These are phyloP conservation scores for Caenorhabditis wallacei DNA, from an alignment of 2,888 invertebrate species.

Conservation along the genomic window DNA sequence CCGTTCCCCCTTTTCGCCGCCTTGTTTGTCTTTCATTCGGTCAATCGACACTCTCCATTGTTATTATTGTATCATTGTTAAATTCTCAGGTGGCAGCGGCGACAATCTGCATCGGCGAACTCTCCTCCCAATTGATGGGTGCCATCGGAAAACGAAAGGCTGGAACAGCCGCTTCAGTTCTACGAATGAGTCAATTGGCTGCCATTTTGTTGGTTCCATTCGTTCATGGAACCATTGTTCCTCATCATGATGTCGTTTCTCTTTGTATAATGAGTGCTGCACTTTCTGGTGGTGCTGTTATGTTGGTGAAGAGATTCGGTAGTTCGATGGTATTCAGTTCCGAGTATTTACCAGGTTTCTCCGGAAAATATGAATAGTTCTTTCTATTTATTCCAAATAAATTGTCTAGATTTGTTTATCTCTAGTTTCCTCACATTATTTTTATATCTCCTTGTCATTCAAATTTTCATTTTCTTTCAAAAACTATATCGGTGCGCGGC, in stretches of 20 bases:
- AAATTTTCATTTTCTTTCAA: conserved; percentile 1
- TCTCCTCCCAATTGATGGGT: conserved; percentile 77
- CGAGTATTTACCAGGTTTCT: conserved; percentile 65
- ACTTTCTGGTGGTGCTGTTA: conserved; percentile 68
- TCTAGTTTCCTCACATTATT: not conserved
- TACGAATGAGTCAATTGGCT: conserved; percentile 74
- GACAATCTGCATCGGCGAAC: conserved; percentile 77
- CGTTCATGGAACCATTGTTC: conserved; percentile 71
- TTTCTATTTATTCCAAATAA: conserved; percentile 4
- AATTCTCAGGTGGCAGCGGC: conserved; percentile 73
- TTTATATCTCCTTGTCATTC: not conserved
- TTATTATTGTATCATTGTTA: conserved; percentile 8
- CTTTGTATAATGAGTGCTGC: conserved; percentile 74
- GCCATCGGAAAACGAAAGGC: conserved; percentile 72
- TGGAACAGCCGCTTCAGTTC: conserved; percentile 79
- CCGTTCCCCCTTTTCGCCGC: conserved; percentile 11
- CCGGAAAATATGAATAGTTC: conserved; percentile 52
- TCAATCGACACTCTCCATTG: conserved; percentile 30
- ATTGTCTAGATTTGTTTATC: not conserved
- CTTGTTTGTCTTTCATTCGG: conserved; percentile 36
- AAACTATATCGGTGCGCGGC: not conserved
- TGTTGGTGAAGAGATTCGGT: conserved; percentile 69
- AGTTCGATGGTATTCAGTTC: conserved; percentile 73
- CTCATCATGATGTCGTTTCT: conserved; percentile 63
- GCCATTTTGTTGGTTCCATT: conserved; percentile 75